Base-by-base conservation (phyloP, 2,888 invertebrate genomes). In the Zaprionus bogoriensis region DNA sequence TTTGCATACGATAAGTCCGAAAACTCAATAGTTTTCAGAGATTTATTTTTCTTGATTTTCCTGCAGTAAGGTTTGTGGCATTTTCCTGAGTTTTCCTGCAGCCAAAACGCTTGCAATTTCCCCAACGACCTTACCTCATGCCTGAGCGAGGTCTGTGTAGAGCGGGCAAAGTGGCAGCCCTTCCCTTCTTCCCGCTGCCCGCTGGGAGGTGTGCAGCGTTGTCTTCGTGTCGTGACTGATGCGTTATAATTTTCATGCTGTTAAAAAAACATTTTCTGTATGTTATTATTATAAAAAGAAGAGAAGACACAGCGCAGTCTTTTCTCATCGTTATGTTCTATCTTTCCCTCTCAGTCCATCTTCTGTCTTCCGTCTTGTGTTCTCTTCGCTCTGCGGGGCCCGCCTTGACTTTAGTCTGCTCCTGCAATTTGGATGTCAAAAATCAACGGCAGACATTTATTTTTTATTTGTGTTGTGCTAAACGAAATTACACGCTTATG, bases 351-450 rank as follows among this genome's bases (percentile, higher is more conserved):
- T 20, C 12, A 20, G 9, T 4, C 46, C 14, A 12, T 30, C 30
- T 32, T 32, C 27, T 32, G 32, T 14, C 32, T 36, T 12, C 17
- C 14, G 14, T 36, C 17, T 17, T 36, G 25, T 39, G n/a, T 30
- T 25, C 39, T 39, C 27, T 39, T 22, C 23, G 36, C 20, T 22
- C 32, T 32, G 28, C 52, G 66, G 19, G 50, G 38, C 47, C 59
- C 69, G 79, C 76, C 75, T 66, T 66, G 60, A 60, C 54, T 78
- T 69, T 65, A 78, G 77, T 64, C 62, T 83, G 77, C 72, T n/a
- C n/a, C n/a, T 73, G 86, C 88, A 89, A 90, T 90, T 89, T 89
- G 81, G 87, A 82, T 86, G 88, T 88, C 87, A 88, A 82, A 81
- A 81, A 63, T 71, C 64, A 85, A 74, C 80, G 70, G 65, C 87